Conservation (phyloP, 2,113 vertebrate genomes). For the Poeciliopsis turrubarensis region DNA sequence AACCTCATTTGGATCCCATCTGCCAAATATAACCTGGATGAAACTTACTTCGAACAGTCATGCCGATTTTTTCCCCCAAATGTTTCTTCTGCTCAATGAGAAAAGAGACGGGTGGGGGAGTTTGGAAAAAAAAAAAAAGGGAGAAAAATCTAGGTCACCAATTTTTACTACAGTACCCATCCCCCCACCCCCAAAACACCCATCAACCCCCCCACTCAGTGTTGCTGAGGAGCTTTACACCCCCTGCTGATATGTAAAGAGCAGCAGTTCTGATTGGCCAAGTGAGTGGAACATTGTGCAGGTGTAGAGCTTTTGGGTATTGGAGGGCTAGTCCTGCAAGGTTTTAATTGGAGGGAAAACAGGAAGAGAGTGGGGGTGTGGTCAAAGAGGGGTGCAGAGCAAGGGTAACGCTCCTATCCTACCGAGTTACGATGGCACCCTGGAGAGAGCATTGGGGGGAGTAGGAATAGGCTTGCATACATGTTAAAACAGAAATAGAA, state of each 20-base stretch:
- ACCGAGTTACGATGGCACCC: slow-evolving; percentile 66
- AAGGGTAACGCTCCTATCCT: slow-evolving; percentile 66
- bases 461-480: slow-evolving; percentile 13
- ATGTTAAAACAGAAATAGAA: slow-evolving; percentile 31
- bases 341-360: slow-evolving; percentile 54
- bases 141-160: slow-evolving; percentile 70
- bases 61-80: slow-evolving; percentile 46
- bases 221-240: slow-evolving; percentile 75
- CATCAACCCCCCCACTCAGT: slow-evolving; percentile 36
- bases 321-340: slow-evolving; percentile 32
- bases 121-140: slow-evolving; percentile 1
- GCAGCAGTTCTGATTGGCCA: slow-evolving; percentile 51
- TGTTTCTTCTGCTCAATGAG: slow-evolving; percentile 44
- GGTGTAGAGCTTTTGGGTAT: slow-evolving; percentile 45
- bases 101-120: slow-evolving; percentile 39
- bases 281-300: slow-evolving; percentile 37
- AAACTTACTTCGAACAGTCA: slow-evolving; percentile 26
- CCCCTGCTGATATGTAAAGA: slow-evolving; percentile 62
- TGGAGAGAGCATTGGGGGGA: slow-evolving; percentile 40
- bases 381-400: slow-evolving; percentile 22
- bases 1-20: slow-evolving; percentile 21
- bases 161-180: slow-evolving; percentile 68
- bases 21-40: slow-evolving; percentile 21
- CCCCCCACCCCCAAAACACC: slow-evolving; percentile 12
- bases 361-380: slow-evolving; percentile 59